phyloP scores from a whole-genome alignment of 2,888 invertebrate species.

The Pogonocherus hispidulus region DNA sequence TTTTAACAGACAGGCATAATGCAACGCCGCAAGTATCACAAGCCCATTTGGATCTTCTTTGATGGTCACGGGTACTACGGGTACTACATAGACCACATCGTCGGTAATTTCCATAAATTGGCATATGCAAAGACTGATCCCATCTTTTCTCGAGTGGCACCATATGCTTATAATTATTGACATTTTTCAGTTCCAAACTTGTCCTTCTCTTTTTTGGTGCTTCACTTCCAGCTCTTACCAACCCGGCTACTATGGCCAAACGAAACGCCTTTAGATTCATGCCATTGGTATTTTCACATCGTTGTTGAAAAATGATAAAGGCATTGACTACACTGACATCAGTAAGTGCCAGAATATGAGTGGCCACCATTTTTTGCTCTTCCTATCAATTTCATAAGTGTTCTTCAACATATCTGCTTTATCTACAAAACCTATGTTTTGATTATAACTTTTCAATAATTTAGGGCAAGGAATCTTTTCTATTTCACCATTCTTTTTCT shows the following conservation, averaged over 20 bases:
- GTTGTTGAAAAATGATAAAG: background rate
- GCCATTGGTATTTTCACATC: background rate
- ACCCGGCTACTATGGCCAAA: background rate
- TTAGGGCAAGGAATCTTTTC: conserved; percentile 13
- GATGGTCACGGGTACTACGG: background rate
- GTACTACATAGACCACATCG: conserved; percentile 20
- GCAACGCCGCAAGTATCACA: too few species aligned
- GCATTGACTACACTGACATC: background rate
- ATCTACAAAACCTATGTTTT: conserved; percentile 12
- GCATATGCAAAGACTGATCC: conserved; percentile 13
- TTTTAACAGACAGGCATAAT: too few species aligned
- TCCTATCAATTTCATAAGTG: background rate
- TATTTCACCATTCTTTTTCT: conserved; percentile 13
- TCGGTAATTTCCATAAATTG: conserved; percentile 13
- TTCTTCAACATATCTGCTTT: conserved; percentile 1
- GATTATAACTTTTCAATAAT: conserved; percentile 17
- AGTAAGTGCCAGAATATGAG: background rate
- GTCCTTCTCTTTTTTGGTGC: conserved; percentile 2
- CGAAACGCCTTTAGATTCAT: background rate
- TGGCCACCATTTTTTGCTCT: conserved; percentile 4
- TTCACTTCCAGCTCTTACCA: background rate
- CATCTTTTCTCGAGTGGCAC: conserved; percentile 6
- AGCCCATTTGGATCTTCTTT: background rate
- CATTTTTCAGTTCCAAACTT: conserved; percentile 7
- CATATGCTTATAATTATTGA: conserved; percentile 10